Base-by-base conservation (phyloP, 1,140 invertebrate species). In the Formica exsecta region DNA sequence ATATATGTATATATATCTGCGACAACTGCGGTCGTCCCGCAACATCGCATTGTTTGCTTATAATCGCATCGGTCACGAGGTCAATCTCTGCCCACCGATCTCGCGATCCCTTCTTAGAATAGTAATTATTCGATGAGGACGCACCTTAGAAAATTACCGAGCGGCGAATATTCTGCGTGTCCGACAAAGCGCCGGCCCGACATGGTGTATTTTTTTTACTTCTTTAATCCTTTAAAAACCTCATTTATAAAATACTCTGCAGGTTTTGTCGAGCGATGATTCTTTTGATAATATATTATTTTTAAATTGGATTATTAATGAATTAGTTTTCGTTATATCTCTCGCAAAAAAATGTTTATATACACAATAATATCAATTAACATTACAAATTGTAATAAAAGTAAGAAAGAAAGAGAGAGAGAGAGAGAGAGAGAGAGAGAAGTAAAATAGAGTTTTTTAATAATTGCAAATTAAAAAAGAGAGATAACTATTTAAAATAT, bases 11-110 rank as follows among this genome's bases (percentile, higher is more conserved):
- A 48, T 48, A 51, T 51, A 51, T 51, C 16, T 51, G 13, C 76
- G 70, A 89, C 89, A 90, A 89, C 87, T 91, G 62, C 65, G 70
- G 44, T 61, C 81, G 64, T 51, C 48, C 68, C 66, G 32, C 91
- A 92, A 71, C 66, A 65, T 41, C 65, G 91, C 89, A 93, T 93
- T 93, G 93, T 93, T 89, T 91, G 86, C 76, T 94, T 92, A 93
- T 93, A 93, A 93, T 75, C 84, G 85, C 73, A 87, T 51, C 87
- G 80, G 88, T 13, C 68, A 29, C 57, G 62, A 57, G 61, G 57
- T 62, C 38, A 25, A 73, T 74, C 87, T 74, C 87, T 59, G 64
- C 87, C 87, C 87, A 77, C 73, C 54, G 62, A 70, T 80, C 76
- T 80, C n/a, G 66, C 41, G 87, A 79, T 79, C 54, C 87, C 66